Base-by-base conservation (phyloP, 2,797 vertebrate genomes). In the Darevskia mixta region DNA sequence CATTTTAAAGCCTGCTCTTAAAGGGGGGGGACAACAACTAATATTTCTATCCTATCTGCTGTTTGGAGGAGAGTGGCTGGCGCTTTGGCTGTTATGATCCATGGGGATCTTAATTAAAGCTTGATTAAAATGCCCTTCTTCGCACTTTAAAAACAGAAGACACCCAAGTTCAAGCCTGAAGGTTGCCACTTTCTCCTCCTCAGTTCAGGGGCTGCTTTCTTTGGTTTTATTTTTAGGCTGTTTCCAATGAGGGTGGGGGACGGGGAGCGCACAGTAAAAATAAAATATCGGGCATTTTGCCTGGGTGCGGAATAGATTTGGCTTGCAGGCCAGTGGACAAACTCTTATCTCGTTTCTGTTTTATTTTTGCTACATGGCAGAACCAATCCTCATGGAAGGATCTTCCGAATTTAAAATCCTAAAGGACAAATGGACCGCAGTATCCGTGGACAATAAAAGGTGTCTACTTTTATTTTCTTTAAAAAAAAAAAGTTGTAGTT, bases 351-450 rank as follows among this genome's bases (percentile, higher is more conserved):
- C 8, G 2, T 5, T 49, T 76, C 66, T 20, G 35, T 81, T 55
- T 45, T 45, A 87, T 86, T 45, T 55, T n/a, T 41, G 86, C 79
- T 93, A 8, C 20, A 18, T 94, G 94, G 55, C 95, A 99, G 99
- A 99, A 92, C 99, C 99, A 86, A 98, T 99, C 96, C 95, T 99
- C 94, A 98, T 98, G 96, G 98, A 99, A 94, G 99, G 98, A 78
- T 98, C 97, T 27, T 88, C 97, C 0, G 97, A 99, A 92, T 98
- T 98, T 94, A 97, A 91, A 93, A 98, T 99, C 94, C 95, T 99
- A 84, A 96, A 97, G 88, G 98, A 99, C 91, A 98, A 98, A 27
- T 99, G 99, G 99, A 99, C 99, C 0, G 98, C 97, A 1, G 95
- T 99, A 91, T 99, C 98, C 64, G 88, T 95, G 86, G 99, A 99